Base-by-base conservation (phyloP, 2,113 vertebrate genomes). In the Anguilla rostrata region DNA sequence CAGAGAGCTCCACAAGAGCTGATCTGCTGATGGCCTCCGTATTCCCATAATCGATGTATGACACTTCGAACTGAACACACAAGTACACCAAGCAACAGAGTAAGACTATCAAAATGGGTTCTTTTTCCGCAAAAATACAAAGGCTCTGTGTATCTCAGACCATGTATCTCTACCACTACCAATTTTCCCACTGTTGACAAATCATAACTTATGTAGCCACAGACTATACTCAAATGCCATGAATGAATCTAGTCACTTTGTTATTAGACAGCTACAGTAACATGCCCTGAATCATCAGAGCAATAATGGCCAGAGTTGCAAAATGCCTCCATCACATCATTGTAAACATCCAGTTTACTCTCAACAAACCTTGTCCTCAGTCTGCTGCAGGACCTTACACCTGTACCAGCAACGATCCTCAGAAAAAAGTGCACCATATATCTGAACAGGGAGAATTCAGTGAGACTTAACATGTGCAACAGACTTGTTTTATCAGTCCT, bases 31-130 rank as follows among this genome's bases (percentile, higher is more conserved):
- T 90, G 89, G 94, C 87, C 91, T 96, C 95, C 26, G 90, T 91
- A 92, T 97, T 97, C 92, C 96, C 94, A 90, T 96, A 96, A 89
- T 96, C 96, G 81, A 96, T 89, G 78, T 97, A 97, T 34, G 93
- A 94, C n/a, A 96, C 94, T 49, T 85, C 53, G 83, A 92, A 90
- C 90, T 91, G 46, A 46, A 83, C 39, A 87, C 20, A 57, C 78
- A 63, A 43, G 20, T 9, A 39, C 1, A 14, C 15, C 49, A 39
- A 39, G 14, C 11, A 2, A 34, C 12, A 60, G 39, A 39, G 26
- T 20, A 57, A 14, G n/a, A 15, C 5, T 82, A 8, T 83, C 15
- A 53, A 26, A 29, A 56, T 56, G 53, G 26, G 60, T 20, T 66
- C 18, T 20, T 66, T 66, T 22, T 66, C 3, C 5, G 60, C 20